Conservation (phyloP, 2,888 invertebrate species). For the Chironomus riparius region DNA sequence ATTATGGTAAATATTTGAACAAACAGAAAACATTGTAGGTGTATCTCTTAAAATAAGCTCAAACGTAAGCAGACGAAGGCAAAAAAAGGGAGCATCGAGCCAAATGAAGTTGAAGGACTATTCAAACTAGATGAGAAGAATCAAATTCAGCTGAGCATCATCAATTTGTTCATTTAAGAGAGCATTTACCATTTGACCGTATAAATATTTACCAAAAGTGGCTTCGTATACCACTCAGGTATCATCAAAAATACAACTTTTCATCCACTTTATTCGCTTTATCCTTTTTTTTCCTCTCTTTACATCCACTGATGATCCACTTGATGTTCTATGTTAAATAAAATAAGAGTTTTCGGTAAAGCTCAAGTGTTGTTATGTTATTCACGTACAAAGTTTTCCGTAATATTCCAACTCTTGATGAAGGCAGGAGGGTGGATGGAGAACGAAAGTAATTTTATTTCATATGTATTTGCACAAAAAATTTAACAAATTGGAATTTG, state of each 20-base stretch:
- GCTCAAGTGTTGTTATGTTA: background rate
- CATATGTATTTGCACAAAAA: background rate
- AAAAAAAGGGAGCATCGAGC: background rate
- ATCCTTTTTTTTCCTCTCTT: too few relatives aligned
- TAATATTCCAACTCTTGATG: background rate
- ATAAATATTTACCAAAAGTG: background rate
- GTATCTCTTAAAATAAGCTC: background rate
- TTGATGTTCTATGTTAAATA: too few relatives aligned
- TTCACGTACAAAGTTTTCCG: background rate
- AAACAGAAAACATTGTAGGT: background rate
- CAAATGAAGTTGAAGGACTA: background rate
- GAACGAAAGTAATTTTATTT: background rate
- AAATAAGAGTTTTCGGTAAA: too few relatives aligned
- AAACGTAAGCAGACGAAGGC: background rate
- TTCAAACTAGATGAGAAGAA: background rate
- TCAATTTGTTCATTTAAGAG: background rate
- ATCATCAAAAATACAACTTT: too few relatives aligned
- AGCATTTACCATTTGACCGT: background rate
- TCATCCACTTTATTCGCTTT: too few relatives aligned
- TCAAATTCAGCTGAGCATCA: background rate
- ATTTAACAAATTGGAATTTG: background rate
- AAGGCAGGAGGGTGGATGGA: background rate
- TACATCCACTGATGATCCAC: too few relatives aligned
- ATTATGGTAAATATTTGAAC: background rate
- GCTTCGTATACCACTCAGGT: too few relatives aligned